phyloP scores from a whole-genome alignment of 2,113 vertebrate genomes.

The Alosa alosa region DNA sequence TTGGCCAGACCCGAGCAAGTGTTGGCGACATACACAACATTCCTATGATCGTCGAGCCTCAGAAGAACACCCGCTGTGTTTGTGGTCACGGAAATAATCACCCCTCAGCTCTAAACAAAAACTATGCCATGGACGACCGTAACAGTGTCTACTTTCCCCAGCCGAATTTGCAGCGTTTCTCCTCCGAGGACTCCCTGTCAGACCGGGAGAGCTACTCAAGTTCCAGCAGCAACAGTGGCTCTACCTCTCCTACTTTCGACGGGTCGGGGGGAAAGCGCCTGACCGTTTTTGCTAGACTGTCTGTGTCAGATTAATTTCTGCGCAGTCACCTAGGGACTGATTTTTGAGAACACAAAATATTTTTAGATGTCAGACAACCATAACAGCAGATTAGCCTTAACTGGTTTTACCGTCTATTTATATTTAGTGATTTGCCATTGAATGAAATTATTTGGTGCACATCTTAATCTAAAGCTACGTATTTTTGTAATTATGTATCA shows the following conservation, averaged over 20 bases:
- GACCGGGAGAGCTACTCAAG: slow-evolving; percentile 84
- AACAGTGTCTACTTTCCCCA: slow-evolving; percentile 32
- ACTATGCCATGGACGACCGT: slow-evolving; percentile 51
- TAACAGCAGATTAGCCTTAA: neutral
- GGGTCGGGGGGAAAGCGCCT: slow-evolving; percentile 66
- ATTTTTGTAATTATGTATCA: slow-evolving; percentile 40
- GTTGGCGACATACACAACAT: slow-evolving; percentile 68
- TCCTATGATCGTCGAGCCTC: slow-evolving; percentile 62
- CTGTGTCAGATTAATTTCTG: slow-evolving; percentile 76
- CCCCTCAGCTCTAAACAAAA: slow-evolving; percentile 44
- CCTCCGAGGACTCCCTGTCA: slow-evolving; percentile 83
- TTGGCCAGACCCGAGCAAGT: slow-evolving; percentile 66
- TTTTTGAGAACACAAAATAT: slow-evolving; percentile 5
- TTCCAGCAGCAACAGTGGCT: slow-evolving; percentile 80
- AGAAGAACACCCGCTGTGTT: slow-evolving; percentile 68
- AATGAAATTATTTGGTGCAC: slow-evolving; percentile 47
- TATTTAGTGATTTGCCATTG: slow-evolving; percentile 26
- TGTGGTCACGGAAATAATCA: slow-evolving; percentile 69
- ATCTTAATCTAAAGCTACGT: slow-evolving; percentile 45
- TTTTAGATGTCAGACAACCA: slow-evolving; percentile 24
- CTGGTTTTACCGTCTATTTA: slow-evolving; percentile 61
- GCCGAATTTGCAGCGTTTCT: slow-evolving; percentile 70
- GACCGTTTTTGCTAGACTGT: slow-evolving; percentile 84
- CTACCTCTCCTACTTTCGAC: slow-evolving; percentile 83
- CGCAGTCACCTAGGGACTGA: neutral